Percentiles rank a stretch among this genome's conserved stretches.
phyloP scores from a whole-genome alignment of 2,113 vertebrate species.

The Nyctereutes procyonoides region DNA sequence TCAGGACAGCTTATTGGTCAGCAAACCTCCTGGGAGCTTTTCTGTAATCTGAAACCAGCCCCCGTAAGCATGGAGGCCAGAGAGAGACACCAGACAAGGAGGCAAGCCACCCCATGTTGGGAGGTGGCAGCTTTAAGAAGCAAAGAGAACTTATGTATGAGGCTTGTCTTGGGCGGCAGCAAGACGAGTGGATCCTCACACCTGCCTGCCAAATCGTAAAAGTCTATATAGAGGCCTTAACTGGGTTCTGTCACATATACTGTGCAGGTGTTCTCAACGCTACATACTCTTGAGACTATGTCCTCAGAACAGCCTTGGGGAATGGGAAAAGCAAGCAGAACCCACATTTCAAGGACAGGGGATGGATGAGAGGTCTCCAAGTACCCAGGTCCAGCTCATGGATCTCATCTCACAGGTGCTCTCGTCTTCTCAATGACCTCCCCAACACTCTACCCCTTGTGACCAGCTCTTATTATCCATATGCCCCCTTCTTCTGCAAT shows the following conservation, averaged over 20 bases:
- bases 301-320: background rate
- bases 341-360: background rate
- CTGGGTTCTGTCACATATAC: background rate
- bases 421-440: background rate
- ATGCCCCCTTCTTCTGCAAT: background rate
- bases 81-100: background rate
- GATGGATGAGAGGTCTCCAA: background rate
- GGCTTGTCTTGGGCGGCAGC: background rate
- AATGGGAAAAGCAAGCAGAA: background rate
- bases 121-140: background rate
- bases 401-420: background rate
- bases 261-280: background rate
- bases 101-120: background rate
- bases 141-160: background rate
- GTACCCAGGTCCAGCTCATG: background rate
- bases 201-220: background rate
- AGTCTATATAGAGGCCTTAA: background rate
- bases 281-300: background rate
- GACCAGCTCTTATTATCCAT: background rate
- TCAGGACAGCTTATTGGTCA: background rate
- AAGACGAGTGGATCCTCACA: background rate
- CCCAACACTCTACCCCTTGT: background rate
- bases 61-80: background rate
- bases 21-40: background rate
- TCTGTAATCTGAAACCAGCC: background rate